Conservation (phyloP, 2,797 vertebrate species). For the Lagocephalus sceleratus region DNA sequence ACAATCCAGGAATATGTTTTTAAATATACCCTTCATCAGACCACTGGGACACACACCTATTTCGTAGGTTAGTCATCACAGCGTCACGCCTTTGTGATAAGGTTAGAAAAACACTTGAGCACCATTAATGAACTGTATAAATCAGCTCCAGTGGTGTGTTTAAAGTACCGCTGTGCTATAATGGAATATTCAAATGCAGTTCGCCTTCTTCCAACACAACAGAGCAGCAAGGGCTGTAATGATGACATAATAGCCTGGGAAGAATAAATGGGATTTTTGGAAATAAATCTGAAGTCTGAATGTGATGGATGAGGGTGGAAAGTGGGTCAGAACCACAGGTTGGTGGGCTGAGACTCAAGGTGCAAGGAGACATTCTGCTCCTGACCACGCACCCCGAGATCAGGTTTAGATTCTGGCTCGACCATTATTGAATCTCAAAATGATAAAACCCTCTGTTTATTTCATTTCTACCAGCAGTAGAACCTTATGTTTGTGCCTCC, state of each 20-base stretch:
- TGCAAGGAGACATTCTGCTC: constrained; percentile 24
- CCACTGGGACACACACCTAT: constrained; percentile 13
- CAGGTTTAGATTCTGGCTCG: constrained; percentile 27
- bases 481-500: background rate
- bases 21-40: constrained; percentile 1
- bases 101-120: constrained; percentile 41
- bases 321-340: constrained; percentile 72
- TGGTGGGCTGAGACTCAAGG: constrained; percentile 45
- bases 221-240: constrained; percentile 66
- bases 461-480: constrained; percentile 13
- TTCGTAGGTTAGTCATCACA: constrained; percentile 33
- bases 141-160: constrained; percentile 63
- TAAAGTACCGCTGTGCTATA: constrained; percentile 62
- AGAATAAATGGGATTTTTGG: constrained; percentile 58
- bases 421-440: background rate
- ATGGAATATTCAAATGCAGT: constrained; percentile 71
- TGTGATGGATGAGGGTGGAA: constrained; percentile 61
- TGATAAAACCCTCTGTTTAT: constrained; percentile 16
- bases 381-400: constrained; percentile 12
- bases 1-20: background rate
- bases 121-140: constrained; percentile 53
- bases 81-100: constrained; percentile 36
- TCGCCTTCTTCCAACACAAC: constrained; percentile 26
- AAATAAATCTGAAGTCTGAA: constrained; percentile 50
- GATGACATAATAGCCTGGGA: constrained; percentile 63